Conservation (phyloP, 2,888 invertebrate genomes). For the Microctonus aethiopoides region DNA sequence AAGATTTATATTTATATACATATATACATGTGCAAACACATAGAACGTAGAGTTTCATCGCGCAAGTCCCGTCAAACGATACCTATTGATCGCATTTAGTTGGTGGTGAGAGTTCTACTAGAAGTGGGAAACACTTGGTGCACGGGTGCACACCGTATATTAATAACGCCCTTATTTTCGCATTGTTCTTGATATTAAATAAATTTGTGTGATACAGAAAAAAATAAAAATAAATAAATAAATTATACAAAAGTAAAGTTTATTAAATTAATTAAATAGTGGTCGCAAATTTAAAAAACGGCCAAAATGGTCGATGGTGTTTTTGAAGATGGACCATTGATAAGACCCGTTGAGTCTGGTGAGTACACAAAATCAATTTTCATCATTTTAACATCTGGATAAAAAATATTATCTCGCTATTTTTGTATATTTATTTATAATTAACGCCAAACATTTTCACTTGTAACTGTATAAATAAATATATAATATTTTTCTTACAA, state of each 20-base stretch:
- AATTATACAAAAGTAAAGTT: constrained; percentile 8
- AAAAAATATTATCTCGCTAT: too few species aligned
- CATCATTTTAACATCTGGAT: too few species aligned
- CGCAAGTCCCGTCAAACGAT: constrained; percentile 54
- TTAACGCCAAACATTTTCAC: too few species aligned
- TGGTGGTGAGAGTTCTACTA: constrained; percentile 40
- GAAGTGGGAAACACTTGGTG: constrained; percentile 43
- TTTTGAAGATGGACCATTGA: constrained; percentile 63
- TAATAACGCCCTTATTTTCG: constrained; percentile 44
- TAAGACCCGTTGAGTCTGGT: constrained; percentile 63
- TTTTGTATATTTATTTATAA: too few species aligned
- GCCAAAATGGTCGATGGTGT: constrained; percentile 61
- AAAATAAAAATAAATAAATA: background rate
- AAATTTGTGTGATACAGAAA: background rate
- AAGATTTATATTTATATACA: background rate
- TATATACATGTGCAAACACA: background rate
- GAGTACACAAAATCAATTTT: constrained; percentile 44
- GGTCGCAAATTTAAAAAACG: constrained; percentile 39
- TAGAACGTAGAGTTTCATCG: constrained; percentile 41
- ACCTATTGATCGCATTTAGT: constrained; percentile 60
- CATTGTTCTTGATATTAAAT: background rate
- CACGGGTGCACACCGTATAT: constrained; percentile 55
- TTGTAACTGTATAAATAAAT: too few species aligned
- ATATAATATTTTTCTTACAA: too few species aligned
- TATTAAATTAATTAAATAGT: constrained; percentile 26